A percentile compares a stretch with the other conserved stretches of the same genome.
These are phyloP conservation scores for Porites evermanni DNA, from an alignment of 92 coral and sea anemone genomes.

Conservation along the genomic window DNA sequence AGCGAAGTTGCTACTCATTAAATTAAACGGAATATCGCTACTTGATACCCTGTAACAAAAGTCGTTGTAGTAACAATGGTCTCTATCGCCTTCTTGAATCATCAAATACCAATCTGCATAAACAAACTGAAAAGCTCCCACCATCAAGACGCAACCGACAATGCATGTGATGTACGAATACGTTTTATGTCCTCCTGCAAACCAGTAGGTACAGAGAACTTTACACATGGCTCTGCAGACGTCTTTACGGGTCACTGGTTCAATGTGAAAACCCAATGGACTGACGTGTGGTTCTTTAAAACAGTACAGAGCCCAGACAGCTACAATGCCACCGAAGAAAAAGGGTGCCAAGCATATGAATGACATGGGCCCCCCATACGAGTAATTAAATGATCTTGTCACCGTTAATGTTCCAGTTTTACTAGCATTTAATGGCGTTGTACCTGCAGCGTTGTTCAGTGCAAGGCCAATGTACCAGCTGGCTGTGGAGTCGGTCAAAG, in stretches of 20 bases:
- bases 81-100: constrained; percentile 84
- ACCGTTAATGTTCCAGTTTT: not conserved
- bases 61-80: constrained; percentile 89
- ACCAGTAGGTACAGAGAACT: constrained; percentile 60
- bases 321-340: not conserved
- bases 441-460: not conserved
- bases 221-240: constrained; percentile 56
- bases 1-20: constrained; percentile 82
- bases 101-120: constrained; percentile 83
- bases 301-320: not conserved
- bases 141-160: constrained; percentile 84
- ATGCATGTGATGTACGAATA: constrained; percentile 81
- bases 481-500: not conserved
- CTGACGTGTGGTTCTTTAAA: not conserved
- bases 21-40: constrained; percentile 77
- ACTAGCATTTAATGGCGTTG: not conserved
- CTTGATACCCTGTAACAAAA: constrained; percentile 79
- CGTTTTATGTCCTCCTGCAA: constrained; percentile 59
- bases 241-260: constrained; percentile 13
- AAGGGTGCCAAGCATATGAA: too few species aligned
- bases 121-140: constrained; percentile 92
- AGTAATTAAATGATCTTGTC: constrained; percentile 2
- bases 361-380: not conserved
- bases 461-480: constrained; percentile 15
- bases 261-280: not conserved